A percentile compares a stretch with the other conserved stretches of the same genome.
Evolutionary conservation across 2,113 vertebrate species (phyloP).

Genomic region (Heterotilapia buettikoferi): DNA sequence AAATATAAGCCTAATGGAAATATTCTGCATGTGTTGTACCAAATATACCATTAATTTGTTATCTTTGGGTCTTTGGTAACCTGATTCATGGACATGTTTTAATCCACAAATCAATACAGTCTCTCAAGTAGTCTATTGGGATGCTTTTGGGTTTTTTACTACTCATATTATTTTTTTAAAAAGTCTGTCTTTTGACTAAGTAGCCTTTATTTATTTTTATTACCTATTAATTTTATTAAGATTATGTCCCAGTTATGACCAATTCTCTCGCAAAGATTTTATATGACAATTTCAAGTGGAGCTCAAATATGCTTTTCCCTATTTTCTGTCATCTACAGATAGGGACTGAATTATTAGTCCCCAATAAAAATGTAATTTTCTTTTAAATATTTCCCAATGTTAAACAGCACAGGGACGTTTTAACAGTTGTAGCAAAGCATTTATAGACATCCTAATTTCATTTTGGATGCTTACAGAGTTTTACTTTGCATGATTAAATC

Average conservation of each 20-base stretch:
- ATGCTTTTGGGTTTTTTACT: not conserved
- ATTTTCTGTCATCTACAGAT: not conserved
- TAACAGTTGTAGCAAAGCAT: not conserved
- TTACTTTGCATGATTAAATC: not conserved
- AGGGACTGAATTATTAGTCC: rapidly evolving
- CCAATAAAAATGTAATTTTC: not conserved
- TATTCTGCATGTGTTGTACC: not conserved
- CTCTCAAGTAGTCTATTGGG: not conserved
- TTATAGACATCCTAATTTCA: not conserved
- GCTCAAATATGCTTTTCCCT: not conserved
- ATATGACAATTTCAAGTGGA: not conserved
- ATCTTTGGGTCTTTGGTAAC: rapidly evolving
- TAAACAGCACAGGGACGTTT: rapidly evolving
- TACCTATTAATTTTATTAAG: not conserved
- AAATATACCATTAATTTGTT: not conserved
- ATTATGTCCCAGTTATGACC: not conserved
- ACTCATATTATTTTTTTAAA: not conserved
- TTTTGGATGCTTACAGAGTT: not conserved
- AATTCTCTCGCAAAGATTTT: not conserved
- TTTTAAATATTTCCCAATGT: not conserved
- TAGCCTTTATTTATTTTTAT: not conserved
- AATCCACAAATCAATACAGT: not conserved
- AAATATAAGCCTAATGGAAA: not conserved
- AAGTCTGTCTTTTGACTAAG: not conserved
- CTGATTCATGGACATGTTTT: not conserved